Evolutionary conservation across 2,888 invertebrate genomes (phyloP).

Genomic region (Peribatodes rhomboidaria): DNA sequence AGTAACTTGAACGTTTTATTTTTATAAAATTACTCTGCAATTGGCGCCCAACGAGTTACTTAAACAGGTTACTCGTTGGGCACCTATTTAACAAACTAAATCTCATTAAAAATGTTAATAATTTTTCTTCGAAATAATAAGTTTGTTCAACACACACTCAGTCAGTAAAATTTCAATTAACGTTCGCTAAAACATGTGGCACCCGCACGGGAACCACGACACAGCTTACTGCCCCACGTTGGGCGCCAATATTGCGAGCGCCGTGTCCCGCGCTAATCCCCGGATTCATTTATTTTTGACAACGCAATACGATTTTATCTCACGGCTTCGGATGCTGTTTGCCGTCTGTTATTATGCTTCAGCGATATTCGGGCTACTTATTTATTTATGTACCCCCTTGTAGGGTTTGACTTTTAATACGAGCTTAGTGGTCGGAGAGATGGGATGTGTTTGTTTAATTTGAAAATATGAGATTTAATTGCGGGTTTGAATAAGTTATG

Average conservation of each 20-base stretch:
- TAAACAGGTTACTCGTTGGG: too few species aligned
- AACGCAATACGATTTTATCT: constrained; percentile 87
- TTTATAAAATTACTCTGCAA: too few species aligned
- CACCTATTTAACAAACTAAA: too few species aligned
- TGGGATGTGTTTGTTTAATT: constrained; percentile 64
- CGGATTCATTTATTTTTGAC: constrained; percentile 87
- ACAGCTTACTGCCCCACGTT: constrained; percentile 77
- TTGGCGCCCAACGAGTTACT: too few species aligned
- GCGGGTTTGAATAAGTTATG: constrained; percentile 31
- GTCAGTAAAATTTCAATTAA: constrained; percentile 46
- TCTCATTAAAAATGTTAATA: too few species aligned
- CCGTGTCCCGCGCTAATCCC: constrained; percentile 84
- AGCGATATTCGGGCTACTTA: constrained; percentile 81
- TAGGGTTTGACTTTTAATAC: constrained; percentile 82
- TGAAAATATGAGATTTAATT: constrained; percentile 53
- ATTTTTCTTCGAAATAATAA: neutral
- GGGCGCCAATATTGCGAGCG: constrained; percentile 83
- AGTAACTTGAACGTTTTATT: too few species aligned
- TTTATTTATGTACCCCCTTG: constrained; percentile 83
- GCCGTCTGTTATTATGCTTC: constrained; percentile 84
- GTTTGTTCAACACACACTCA: neutral
- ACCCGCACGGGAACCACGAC: constrained; percentile 43
- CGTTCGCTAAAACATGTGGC: constrained; percentile 47
- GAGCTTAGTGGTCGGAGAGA: constrained; percentile 71
- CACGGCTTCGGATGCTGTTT: constrained; percentile 86